Conservation (phyloP, 2,888 invertebrate genomes). For the Papilio protenor region DNA sequence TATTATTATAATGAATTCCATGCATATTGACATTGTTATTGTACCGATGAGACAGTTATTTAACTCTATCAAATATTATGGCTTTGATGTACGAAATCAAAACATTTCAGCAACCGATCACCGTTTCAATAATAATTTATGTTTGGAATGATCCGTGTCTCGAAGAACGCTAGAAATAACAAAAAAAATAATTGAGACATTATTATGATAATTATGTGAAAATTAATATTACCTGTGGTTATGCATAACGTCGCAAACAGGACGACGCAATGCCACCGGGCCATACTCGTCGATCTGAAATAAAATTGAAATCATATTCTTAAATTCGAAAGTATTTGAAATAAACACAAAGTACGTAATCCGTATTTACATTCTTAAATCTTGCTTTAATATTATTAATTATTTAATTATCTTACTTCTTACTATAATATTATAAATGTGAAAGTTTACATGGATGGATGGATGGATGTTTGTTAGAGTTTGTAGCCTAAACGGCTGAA, state of each 20-base stretch:
- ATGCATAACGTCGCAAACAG: constrained; percentile 30
- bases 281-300: constrained; percentile 35
- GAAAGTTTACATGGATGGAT: too few species aligned
- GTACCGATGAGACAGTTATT: not conserved
- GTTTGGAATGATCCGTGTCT: not conserved
- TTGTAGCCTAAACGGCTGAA: too few species aligned
- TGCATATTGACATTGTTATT: not conserved
- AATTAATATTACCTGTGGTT: constrained; percentile 30
- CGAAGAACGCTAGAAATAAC: not conserved
- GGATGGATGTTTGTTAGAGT: too few species aligned
- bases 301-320: not conserved
- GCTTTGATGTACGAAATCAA: not conserved
- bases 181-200: not conserved
- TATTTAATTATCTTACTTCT: too few species aligned
- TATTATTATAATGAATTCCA: not conserved
- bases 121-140: not conserved
- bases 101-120: not conserved
- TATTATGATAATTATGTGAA: not conserved
- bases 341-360: not conserved
- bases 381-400: too few species aligned
- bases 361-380: not conserved
- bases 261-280: constrained; percentile 38
- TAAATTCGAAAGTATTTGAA: not conserved
- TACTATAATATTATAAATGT: too few species aligned
- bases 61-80: constrained; percentile 4